phyloP scores from a whole-genome alignment of 2,888 invertebrate species.

The Athalia circularis region DNA sequence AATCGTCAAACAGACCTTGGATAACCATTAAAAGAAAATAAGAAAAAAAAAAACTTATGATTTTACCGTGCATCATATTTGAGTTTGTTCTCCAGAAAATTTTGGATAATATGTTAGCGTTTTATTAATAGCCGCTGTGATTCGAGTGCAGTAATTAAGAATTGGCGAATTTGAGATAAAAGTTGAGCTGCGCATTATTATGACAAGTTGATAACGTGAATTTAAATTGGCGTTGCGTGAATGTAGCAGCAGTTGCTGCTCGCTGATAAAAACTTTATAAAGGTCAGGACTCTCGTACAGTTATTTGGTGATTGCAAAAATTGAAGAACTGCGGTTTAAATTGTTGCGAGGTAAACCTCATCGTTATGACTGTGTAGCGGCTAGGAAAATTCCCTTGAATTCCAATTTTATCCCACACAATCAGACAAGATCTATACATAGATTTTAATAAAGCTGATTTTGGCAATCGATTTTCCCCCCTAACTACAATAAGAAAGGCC shows the following conservation, averaged over 20 bases:
- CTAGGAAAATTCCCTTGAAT: too few species aligned
- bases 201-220: not conserved
- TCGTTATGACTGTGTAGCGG: too few species aligned
- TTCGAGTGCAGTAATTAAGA: not conserved
- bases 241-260: not conserved
- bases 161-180: not conserved
- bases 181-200: not conserved
- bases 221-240: not conserved
- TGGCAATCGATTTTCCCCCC: too few species aligned
- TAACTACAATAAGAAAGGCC: not conserved
- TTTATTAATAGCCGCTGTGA: not conserved
- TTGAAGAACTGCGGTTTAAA: too few species aligned
- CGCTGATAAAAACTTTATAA: too few species aligned
- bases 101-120: not conserved
- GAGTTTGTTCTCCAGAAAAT: not conserved
- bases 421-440: too few species aligned
- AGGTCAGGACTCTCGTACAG: too few species aligned
- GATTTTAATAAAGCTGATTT: too few species aligned
- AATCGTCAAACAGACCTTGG: slow-evolving; percentile 9
- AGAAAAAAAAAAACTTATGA: too few species aligned
- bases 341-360: too few species aligned
- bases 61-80: not conserved
- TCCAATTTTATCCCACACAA: too few species aligned
- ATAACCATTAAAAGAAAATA: not conserved
- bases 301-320: too few species aligned